These are phyloP conservation scores for Eupithecia tripunctaria DNA, from an alignment of 2,888 invertebrate species.

Conservation along the genomic window DNA sequence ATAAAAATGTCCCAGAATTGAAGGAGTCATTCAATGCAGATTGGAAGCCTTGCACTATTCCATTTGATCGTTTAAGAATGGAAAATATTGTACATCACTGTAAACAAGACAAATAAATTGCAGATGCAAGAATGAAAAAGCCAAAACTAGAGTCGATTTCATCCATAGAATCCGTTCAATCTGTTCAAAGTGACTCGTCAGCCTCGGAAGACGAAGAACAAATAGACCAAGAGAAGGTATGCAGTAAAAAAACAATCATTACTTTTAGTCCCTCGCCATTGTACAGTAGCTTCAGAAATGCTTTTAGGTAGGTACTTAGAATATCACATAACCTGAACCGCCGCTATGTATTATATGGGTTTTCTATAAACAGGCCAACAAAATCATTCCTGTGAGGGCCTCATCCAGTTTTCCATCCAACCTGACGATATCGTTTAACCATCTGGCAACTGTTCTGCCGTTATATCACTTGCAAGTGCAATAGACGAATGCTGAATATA, in stretches of 20 bases:
- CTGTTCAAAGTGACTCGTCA: conserved; percentile 48
- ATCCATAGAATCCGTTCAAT: conserved; percentile 66
- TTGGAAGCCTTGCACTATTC: not conserved
- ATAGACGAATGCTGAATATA: not conserved
- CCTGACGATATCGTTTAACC: no score
- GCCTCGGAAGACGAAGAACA: conserved; percentile 63
- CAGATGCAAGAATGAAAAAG: conserved; percentile 59
- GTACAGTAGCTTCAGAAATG: not conserved
- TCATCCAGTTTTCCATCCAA: no score
- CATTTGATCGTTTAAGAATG: not conserved
- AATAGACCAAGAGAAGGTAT: conserved; percentile 33
- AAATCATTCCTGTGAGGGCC: no score
- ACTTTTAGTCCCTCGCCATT: not conserved
- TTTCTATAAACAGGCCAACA: no score
- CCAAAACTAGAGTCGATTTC: conserved; percentile 62
- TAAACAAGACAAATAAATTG: not conserved
- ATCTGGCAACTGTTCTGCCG: no score
- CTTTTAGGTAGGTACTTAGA: not conserved
- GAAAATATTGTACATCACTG: not conserved
- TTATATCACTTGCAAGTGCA: not conserved
- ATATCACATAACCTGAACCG: not conserved
- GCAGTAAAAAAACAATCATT: not conserved
- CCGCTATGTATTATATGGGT: no score
- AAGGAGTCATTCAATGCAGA: not conserved
- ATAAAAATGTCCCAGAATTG: no score